A percentile compares a stretch with the other conserved stretches of the same genome.
phyloP scores from a whole-genome alignment of 2,888 invertebrate species.

The Argyresthia albistria region DNA sequence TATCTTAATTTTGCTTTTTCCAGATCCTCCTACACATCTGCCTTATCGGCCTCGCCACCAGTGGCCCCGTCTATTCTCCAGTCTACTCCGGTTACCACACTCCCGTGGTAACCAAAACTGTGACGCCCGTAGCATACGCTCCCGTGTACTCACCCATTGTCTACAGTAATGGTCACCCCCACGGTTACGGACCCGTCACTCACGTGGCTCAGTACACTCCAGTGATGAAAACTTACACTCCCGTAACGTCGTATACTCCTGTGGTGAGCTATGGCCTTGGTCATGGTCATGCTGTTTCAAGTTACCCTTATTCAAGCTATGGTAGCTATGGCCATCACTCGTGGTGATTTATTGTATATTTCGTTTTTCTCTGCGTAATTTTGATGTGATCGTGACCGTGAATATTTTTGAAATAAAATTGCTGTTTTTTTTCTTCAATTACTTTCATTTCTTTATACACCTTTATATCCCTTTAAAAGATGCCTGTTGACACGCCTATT shows the following conservation, averaged over 20 bases:
- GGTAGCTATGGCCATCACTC: background rate
- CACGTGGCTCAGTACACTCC: conserved; percentile 17
- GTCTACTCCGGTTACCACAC: conserved; percentile 12
- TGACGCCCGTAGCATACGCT: conserved; percentile 3
- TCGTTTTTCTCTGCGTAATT: too few relatives aligned
- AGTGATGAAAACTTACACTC: conserved; percentile 25
- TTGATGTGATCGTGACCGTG: too few relatives aligned
- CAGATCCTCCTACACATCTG: conserved; percentile 13
- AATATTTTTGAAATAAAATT: too few relatives aligned
- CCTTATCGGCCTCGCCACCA: conserved; percentile 31
- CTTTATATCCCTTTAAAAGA: too few relatives aligned
- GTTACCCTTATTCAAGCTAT: conserved; percentile 2
- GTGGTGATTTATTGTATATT: background rate
- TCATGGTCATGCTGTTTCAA: conserved; percentile 15
- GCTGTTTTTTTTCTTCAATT: too few relatives aligned
- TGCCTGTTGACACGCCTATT: too few relatives aligned
- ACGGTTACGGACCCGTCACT: conserved; percentile 18
- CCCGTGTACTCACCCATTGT: background rate
- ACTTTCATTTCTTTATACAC: too few relatives aligned
- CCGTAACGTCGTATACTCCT: conserved; percentile 31
- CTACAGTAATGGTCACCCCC: background rate
- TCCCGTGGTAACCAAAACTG: conserved; percentile 8
- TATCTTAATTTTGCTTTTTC: background rate
- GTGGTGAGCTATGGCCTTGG: conserved; percentile 10
- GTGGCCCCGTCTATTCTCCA: conserved; percentile 25